Evolutionary conservation across 2,888 invertebrate species (phyloP).

Genomic region (Nysson spinosus): DNA sequence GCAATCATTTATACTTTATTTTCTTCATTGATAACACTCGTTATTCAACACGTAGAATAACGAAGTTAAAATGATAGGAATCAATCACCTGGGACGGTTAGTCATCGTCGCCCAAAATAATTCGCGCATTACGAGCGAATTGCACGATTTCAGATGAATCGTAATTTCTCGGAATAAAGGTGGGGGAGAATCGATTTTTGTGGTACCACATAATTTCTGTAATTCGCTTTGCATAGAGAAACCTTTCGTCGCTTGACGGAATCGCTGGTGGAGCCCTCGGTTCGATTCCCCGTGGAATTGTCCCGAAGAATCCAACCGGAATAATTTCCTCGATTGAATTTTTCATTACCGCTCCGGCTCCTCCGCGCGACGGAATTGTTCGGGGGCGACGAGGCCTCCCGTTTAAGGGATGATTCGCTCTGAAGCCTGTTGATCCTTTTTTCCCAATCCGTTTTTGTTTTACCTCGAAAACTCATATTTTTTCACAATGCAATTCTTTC

Average conservation of each 20-base stretch:
- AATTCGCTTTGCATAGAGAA: no score
- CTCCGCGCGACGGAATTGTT: constrained; percentile 33
- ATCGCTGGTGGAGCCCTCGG: constrained; percentile 11
- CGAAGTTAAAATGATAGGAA: no score
- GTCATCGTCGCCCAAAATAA: no score
- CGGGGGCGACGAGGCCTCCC: constrained; percentile 26
- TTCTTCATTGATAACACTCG: no score
- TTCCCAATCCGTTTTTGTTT: constrained; percentile 27
- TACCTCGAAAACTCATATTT: constrained; percentile 40
- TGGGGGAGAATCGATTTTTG: no score
- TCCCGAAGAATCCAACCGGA: constrained; percentile 33
- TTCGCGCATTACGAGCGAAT: no score
- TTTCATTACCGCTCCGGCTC: constrained; percentile 35
- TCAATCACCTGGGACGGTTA: no score
- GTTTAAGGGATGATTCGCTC: constrained; percentile 45
- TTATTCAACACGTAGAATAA: no score
- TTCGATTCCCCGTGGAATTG: constrained; percentile 35
- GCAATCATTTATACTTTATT: no score
- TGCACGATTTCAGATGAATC: no score
- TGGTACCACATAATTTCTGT: no score
- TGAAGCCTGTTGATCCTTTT: constrained; percentile 57
- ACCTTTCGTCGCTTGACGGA: constrained; percentile 12
- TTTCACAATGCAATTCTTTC: constrained; percentile 13
- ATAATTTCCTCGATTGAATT: constrained; percentile 51
- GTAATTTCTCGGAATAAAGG: no score